A percentile compares a stretch with the other conserved stretches of the same genome.
These are phyloP conservation scores for Spea bombifrons DNA, from an alignment of 2,113 vertebrate species.

Conservation along the genomic window DNA sequence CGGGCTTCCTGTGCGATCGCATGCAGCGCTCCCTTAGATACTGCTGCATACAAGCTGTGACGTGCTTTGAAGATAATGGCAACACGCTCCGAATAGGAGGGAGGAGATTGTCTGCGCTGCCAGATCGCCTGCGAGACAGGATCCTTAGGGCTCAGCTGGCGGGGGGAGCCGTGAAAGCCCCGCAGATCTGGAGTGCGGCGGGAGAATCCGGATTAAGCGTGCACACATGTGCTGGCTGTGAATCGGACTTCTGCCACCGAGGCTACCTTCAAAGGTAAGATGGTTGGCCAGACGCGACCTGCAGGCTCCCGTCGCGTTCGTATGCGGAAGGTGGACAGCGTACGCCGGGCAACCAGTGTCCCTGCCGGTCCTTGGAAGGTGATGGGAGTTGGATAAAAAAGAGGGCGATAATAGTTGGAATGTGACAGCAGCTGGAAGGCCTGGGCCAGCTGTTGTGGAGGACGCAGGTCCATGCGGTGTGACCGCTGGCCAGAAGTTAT, in stretches of 20 bases:
- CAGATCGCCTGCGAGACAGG: constrained; percentile 4
- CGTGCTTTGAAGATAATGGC: constrained; percentile 15
- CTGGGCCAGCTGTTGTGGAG: too few relatives aligned
- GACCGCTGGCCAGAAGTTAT: too few relatives aligned
- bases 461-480: too few relatives aligned
- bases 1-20: constrained; percentile 33
- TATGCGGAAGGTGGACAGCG: too few relatives aligned
- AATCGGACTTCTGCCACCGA: background rate
- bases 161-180: background rate
- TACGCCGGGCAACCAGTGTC: too few relatives aligned
- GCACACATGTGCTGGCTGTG: background rate
- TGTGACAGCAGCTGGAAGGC: too few relatives aligned
- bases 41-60: constrained; percentile 24
- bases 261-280: background rate
- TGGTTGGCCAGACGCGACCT: background rate
- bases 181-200: background rate
- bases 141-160: background rate
- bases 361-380: too few relatives aligned
- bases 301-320: too few relatives aligned
- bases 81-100: constrained; percentile 28
- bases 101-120: constrained; percentile 24
- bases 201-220: background rate
- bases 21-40: constrained; percentile 4
- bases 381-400: too few relatives aligned
- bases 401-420: too few relatives aligned